Conservation (phyloP, 1,140 invertebrate species). For the Uloborus diversus region DNA sequence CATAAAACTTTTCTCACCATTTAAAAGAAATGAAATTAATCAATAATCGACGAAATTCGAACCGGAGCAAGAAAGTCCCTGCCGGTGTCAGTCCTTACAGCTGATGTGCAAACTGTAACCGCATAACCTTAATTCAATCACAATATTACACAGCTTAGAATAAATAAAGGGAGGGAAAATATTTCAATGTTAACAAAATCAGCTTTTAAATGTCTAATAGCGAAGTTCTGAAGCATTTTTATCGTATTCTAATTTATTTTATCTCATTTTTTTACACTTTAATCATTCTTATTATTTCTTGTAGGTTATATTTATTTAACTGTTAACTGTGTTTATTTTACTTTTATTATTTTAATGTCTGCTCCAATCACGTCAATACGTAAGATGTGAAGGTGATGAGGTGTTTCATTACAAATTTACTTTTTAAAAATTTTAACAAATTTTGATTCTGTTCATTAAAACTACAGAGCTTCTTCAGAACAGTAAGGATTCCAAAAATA, state of each 20-base stretch:
- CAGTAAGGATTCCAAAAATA: too few relatives aligned
- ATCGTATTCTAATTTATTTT: not conserved
- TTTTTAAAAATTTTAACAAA: not conserved
- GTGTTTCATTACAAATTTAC: not conserved
- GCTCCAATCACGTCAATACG: conserved; percentile 1
- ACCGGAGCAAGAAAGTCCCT: not conserved
- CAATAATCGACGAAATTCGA: not conserved
- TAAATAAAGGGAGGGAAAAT: not conserved
- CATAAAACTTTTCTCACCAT: not conserved
- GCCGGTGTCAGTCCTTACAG: too few relatives aligned
- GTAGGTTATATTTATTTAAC: not conserved
- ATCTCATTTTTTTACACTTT: not conserved
- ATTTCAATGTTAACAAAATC: not conserved
- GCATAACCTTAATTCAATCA: not conserved
- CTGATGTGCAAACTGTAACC: too few relatives aligned
- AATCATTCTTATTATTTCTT: not conserved
- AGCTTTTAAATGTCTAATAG: not conserved
- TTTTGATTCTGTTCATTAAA: not conserved
- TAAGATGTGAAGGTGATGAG: conserved; percentile 46
- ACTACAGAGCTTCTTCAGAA: not conserved
- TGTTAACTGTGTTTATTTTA: not conserved
- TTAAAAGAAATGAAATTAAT: not conserved
- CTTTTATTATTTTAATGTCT: conserved; percentile 30
- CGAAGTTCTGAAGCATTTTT: not conserved
- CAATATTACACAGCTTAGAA: not conserved